These are phyloP conservation scores for Tubiluchus corallicola DNA, from an alignment of 2,888 invertebrate species.

Conservation along the genomic window DNA sequence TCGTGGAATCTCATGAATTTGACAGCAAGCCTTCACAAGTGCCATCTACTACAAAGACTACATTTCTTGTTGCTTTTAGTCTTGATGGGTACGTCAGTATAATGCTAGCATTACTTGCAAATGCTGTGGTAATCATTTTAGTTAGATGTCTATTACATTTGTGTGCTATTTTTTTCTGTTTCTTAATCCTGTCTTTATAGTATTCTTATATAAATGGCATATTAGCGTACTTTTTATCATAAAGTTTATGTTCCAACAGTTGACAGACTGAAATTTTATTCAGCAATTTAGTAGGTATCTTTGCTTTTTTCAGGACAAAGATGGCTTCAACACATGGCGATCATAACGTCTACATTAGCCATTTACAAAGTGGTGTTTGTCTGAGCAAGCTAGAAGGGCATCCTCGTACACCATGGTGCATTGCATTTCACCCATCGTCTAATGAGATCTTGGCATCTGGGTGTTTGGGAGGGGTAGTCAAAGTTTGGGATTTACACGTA, in stretches of 20 bases:
- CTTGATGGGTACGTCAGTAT: slow-evolving; percentile 52
- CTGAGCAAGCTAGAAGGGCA: slow-evolving; percentile 57
- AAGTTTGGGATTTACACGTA: slow-evolving; percentile 67
- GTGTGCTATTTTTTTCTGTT: slow-evolving; percentile 8
- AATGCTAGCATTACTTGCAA: too few relatives aligned
- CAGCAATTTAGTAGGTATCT: too few relatives aligned
- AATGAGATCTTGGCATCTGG: slow-evolving; percentile 68
- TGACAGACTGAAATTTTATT: too few relatives aligned
- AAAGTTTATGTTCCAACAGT: too few relatives aligned
- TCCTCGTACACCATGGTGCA: slow-evolving; percentile 73
- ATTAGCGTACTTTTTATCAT: too few relatives aligned
- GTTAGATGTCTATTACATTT: slow-evolving; percentile 6
- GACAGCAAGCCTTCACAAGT: too few relatives aligned
- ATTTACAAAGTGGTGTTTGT: slow-evolving; percentile 55
- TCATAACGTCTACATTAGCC: slow-evolving; percentile 66
- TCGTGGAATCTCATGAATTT: neutral
- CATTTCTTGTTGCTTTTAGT: slow-evolving; percentile 71
- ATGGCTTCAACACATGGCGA: slow-evolving; percentile 69
- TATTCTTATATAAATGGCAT: too few relatives aligned
- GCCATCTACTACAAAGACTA: too few relatives aligned
- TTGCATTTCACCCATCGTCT: slow-evolving; percentile 66
- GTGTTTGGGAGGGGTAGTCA: slow-evolving; percentile 68
- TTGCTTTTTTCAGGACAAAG: slow-evolving; percentile 13
- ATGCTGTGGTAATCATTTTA: too few relatives aligned
- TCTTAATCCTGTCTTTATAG: slow-evolving; percentile 6